Evolutionary conservation across 2,888 invertebrate genomes (phyloP).

Genomic region (Mimas tiliae): DNA sequence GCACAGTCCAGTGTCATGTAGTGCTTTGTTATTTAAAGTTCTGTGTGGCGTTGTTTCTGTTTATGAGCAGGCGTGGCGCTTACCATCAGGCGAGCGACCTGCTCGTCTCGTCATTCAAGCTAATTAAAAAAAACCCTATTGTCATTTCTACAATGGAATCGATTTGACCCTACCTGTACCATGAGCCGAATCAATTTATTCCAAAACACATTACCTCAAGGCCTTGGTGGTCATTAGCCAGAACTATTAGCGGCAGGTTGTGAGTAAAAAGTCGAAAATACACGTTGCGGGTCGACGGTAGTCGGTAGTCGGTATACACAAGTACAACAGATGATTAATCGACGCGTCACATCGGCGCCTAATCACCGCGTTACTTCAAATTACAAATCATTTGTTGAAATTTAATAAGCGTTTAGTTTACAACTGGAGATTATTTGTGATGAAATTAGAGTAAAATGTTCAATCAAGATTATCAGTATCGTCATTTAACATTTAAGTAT

Average conservation of each 20-base stretch:
- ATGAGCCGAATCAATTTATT: neutral
- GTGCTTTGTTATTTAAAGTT: no score
- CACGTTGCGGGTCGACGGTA: neutral
- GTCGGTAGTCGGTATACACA: neutral
- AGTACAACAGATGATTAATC: neutral
- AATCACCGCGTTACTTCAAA: neutral
- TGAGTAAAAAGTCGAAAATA: constrained; percentile 4
- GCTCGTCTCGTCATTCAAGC: no score
- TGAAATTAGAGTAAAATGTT: no score
- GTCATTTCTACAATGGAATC: neutral
- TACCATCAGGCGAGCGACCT: no score
- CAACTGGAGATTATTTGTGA: no score
- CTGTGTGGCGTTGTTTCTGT: no score
- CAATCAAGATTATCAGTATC: no score
- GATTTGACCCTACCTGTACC: neutral
- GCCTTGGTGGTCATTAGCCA: neutral
- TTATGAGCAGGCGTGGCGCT: no score
- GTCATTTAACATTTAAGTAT: no score
- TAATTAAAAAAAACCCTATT: neutral
- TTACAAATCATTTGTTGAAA: neutral
- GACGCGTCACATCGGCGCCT: neutral
- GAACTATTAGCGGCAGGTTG: constrained; percentile 9
- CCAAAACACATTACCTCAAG: neutral
- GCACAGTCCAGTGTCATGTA: no score
- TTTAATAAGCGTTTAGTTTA: neutral